Evolutionary conservation across 2,797 vertebrate genomes (phyloP), one percentile per base, ranked within the genome.

Genomic region (Rhinichthys osculus): DNA sequence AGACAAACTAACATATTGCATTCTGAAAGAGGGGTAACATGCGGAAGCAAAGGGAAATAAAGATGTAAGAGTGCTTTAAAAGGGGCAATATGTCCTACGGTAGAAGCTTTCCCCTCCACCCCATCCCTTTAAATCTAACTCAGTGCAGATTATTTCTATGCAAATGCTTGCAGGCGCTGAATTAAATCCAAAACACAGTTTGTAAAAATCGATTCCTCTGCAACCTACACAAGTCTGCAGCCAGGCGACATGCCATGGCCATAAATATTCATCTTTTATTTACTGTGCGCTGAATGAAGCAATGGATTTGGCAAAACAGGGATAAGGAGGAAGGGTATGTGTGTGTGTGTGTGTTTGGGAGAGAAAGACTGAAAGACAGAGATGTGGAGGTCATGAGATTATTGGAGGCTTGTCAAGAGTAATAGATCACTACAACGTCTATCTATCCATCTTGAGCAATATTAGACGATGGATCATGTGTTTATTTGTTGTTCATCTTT

Each of bases 131-230:
- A 94, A 95, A 94, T 93, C 93, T 93, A 94, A 93, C 93, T 95
- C 93, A 92, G 93, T 91, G 94, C 92, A 96, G 93, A 96, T 96
- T 93, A 97, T 96, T 96, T 96, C 95, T 95, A 96, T 96, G 93
- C 94, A 97, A 96, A 96, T 96, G 93, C 23, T 90, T 70, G 89
- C 85, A 78, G 88, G 82, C 70, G 89, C 85, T 94, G 92, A 92
- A 86, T 95, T 94, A 94, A 96, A 94, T 93, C 91, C 94, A 94
- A 96, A 96, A 94, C 93, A 94, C 93, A 95, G 95, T 96, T 97
- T 95, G 94, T 94, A 94, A 96, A 97, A 97, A 96, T 97, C 95
- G 95, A 95, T 96, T 96, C 93, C 93, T 93, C 84, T 87, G 91
- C 87, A 85, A 89, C 82, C 85, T 86, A 88, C 85, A 86, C 86